Base-by-base conservation (phyloP, 2,888 invertebrate species). In the Hesperia comma region DNA sequence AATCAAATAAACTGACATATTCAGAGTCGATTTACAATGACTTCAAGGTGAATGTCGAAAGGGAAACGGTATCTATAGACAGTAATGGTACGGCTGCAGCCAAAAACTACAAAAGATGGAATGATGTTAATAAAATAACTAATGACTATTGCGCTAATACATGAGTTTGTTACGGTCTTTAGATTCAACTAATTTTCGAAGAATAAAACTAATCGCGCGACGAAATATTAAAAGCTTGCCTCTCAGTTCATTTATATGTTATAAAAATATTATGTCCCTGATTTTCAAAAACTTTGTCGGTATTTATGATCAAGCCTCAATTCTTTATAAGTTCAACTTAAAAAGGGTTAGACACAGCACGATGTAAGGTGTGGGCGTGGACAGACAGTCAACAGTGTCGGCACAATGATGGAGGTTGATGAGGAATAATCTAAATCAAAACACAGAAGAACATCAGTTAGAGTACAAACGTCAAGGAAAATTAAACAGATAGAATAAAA, bases 391-490 rank as follows among this genome's bases (percentile, higher is more conserved):
- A 80, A 82, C 74, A 81, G 84, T 82, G 80, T 85, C 76, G 80
- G 81, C 81, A 85, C 77, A 86, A 82, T 86, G 81, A 83, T 90
- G 85, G 83, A 85, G 83, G 81, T 87, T 86, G 84, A 86, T 86
- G 86, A 79, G 73, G 80, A 79, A 79, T 78, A 77, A 74, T 73
- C 61, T 68, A 70, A 74, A 68, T 66, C 53, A 71, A 73, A 74
- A 75, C 72, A 75, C 69, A 78, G 72, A 80, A 81, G 74, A 80
- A 76, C 74, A 73, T 77, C 75, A 74, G 72, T 79, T 73, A 77
- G 78, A 78, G 74, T 78, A 81, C 81, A 85, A 80, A 82, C 81
- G 84, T 79, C 69, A 80, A 79, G 82, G 78, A 83, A 80, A 79
- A 75, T 71, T 71, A 68, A 73, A 69, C 41, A 71, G 68, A 75